phyloP scores from a whole-genome alignment of 2,797 vertebrate genomes.

The Etheostoma perlongum region DNA sequence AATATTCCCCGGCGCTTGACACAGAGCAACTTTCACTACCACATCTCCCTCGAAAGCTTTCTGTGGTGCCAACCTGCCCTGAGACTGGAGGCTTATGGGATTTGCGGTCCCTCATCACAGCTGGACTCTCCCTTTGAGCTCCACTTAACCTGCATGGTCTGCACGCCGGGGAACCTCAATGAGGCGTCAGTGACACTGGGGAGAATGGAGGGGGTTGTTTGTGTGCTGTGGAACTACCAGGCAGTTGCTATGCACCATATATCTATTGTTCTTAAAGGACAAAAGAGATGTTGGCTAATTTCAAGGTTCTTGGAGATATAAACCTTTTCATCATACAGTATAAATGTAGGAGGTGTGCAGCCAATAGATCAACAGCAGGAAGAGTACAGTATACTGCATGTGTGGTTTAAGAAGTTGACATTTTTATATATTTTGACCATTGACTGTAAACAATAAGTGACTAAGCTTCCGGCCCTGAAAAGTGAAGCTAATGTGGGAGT shows the following conservation, averaged over 20 bases:
- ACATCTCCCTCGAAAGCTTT: conserved; percentile 62
- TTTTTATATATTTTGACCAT: background rate
- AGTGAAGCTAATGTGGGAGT: no score
- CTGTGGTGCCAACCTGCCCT: conserved; percentile 61
- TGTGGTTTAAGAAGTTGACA: background rate
- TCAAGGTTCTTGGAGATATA: background rate
- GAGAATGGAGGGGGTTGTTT: conserved; percentile 5
- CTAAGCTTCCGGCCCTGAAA: no score
- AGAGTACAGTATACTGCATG: background rate
- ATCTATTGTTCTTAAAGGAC: conserved; percentile 31
- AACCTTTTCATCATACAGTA: conserved; percentile 1
- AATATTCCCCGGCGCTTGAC: conserved; percentile 33
- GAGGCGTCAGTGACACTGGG: conserved; percentile 20
- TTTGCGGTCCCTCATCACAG: conserved; percentile 72
- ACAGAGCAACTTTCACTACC: conserved; percentile 31
- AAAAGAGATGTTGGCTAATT: conserved; percentile 3
- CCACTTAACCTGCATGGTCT: conserved; percentile 72
- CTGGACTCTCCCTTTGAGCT: conserved; percentile 67
- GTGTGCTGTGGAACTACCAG: conserved; percentile 1
- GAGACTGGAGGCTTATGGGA: conserved; percentile 73
- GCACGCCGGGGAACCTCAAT: conserved; percentile 42
- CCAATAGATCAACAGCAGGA: background rate
- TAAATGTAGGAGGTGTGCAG: background rate
- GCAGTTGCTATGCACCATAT: conserved; percentile 6
- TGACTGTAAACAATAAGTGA: no score